Evolutionary conservation across 1,140 invertebrate genomes (phyloP), one percentile per base, ranked within the genome.

Genomic region (Monomorium pharaonis): DNA sequence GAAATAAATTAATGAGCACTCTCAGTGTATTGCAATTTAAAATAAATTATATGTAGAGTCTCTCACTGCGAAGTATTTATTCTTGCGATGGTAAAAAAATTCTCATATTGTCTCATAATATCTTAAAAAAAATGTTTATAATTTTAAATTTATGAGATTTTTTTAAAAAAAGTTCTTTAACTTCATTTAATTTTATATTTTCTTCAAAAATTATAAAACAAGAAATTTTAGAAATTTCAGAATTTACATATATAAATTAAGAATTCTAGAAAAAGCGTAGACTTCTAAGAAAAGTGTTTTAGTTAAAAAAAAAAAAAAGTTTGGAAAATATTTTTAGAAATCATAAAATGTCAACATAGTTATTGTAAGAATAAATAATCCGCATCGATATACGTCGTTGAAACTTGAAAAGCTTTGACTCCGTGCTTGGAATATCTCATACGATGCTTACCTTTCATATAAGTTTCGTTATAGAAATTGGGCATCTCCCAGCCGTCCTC

Each of bases 401-500:
- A 67, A 47, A 24, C 12, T 33, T 1, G n/a, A 74, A 37, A 2
- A 5, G 7, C 21, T 12, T 72, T 14, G 4, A 72, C 21, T 49
- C 21, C 27, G n/a, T 6, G 27, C 0, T n/a, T 3, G 47, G 9
- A 44, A 24, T 33, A 67, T 67, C 27, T 49, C 14, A 12, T 18
- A n/a, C 18, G 0, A 2, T 27, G 1, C 87, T 90, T 92, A 96
- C 96, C 96, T 96, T 99, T 99, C 98, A 99, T 98, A 91, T 99
- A 99, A 21, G 98, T 98, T 95, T 99, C 98, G 94, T 99, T 99
- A 94, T 99, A 99, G 94, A 99, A 99, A 94, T 99, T 99, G 0
- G 98, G 98, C 98, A 99, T 99, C 93, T 99, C 98, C 98, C 98
- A 99, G 16, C 98, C 98, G 89, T 99, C 98, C 93, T 99, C 98